Base-by-base conservation (phyloP, 2,888 invertebrate species). In the Acronicta alni region DNA sequence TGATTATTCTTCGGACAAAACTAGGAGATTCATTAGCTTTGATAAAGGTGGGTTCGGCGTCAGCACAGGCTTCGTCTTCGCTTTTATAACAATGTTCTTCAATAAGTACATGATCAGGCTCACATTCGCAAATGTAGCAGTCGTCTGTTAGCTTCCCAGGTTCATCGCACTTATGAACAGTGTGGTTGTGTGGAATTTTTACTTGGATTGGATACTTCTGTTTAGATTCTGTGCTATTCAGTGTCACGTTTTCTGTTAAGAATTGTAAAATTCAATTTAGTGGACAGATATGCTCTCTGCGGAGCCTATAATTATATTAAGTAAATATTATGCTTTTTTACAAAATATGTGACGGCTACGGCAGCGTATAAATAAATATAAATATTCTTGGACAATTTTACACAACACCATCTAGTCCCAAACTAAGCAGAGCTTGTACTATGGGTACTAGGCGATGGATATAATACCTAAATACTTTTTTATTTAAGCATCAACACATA, bases 51-150 rank as follows among this genome's bases (percentile, higher is more conserved):
- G 91, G 90, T 9, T 23, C 48, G 0, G 70, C 72, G 16, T 84
- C 46, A 0, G 23, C 55, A 48, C 92, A 93, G 0, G 69, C 67
- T 0, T 62, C 45, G 0, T 69, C 70, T 0, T 87, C 77, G 32
- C 82, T 91, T 59, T 81, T 85, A 54, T 84, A 93, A 64, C 92
- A 92, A 44, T 91, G 89, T 46, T 92, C 92, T 52, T 83, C 80
- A 1, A 91, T 79, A 0, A 88, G 30, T 7, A 81, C 60, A 0
- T 67, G 57, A 0, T 82, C 66, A 8, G 80, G 63, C 14, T 83
- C 81, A 54, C 92, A 92, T n/a, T 89, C 83, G 49, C 92, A 93
- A 7, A 89, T 75, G 58, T 77, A 91, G 59, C 93, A 93, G 0
- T 77, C 75, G 38, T 92, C 90, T 37, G 69, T 64, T 0, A 89